Percentiles rank a stretch among this genome's conserved stretches.
These are phyloP conservation scores for Gonioctena quinquepunctata DNA, from an alignment of 1,140 invertebrate species.

Conservation along the genomic window DNA sequence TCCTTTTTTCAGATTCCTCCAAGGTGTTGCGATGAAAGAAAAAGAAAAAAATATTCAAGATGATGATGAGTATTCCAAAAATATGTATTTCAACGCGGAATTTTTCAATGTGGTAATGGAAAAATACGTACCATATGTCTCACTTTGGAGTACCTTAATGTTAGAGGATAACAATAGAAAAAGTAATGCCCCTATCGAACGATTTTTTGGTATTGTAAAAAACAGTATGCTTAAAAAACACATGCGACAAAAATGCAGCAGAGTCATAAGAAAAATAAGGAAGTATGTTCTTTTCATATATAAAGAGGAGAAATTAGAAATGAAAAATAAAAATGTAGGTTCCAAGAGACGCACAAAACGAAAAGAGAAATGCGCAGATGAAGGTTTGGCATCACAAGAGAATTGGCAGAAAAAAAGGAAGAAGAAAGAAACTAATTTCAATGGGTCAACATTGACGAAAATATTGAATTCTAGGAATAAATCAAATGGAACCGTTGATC, in stretches of 20 bases:
- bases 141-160: background rate
- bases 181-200: background rate
- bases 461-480: background rate
- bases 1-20: background rate
- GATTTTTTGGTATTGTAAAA: conserved; percentile 14
- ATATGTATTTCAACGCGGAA: background rate
- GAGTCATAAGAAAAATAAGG: background rate
- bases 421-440: background rate
- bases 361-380: background rate
- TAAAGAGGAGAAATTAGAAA: background rate
- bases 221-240: background rate
- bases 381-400: background rate
- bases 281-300: background rate
- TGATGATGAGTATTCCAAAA: background rate
- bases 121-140: background rate
- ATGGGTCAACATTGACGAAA: background rate
- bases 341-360: background rate
- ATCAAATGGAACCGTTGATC: background rate
- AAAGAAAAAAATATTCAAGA: background rate
- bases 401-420: background rate
- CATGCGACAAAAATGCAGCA: background rate
- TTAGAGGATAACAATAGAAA: background rate
- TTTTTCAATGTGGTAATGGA: background rate
- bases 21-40: background rate
- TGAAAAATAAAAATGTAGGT: background rate